phyloP scores from a whole-genome alignment of 2,888 invertebrate genomes.

The Suillia variegata region DNA sequence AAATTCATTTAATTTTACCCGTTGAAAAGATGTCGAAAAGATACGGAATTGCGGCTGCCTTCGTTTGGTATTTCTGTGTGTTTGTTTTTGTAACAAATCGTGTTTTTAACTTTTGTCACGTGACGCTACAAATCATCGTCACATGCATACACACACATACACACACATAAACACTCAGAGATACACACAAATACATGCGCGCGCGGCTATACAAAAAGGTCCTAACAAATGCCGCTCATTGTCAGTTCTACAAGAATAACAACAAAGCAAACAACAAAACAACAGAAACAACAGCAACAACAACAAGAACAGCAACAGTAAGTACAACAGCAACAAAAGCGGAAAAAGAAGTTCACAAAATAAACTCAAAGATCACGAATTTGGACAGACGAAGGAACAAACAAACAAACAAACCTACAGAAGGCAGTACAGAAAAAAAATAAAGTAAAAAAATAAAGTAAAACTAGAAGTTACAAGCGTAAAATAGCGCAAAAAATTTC shows the following conservation, averaged over 20 bases:
- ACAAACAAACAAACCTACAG: not conserved
- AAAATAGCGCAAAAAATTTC: conserved; percentile 44
- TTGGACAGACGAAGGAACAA: no score
- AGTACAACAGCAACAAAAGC: conserved; percentile 10
- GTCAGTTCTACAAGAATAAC: conserved; percentile 19
- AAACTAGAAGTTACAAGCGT: conserved; percentile 50
- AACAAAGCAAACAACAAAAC: not conserved
- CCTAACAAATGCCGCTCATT: conserved; percentile 28
- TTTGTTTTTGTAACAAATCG: conserved; percentile 40
- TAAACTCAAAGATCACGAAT: conserved; percentile 49
- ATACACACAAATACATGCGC: conserved; percentile 14
- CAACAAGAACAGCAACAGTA: conserved; percentile 6
- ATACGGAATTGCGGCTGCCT: no score
- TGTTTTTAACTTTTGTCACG: conserved; percentile 60
- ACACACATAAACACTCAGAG: not conserved
- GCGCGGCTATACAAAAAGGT: not conserved
- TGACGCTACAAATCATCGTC: conserved; percentile 60
- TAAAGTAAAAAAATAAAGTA: conserved; percentile 35
- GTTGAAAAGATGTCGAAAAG: no score
- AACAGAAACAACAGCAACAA: not conserved
- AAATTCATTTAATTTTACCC: no score
- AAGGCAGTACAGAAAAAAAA: not conserved
- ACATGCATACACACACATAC: conserved; percentile 42
- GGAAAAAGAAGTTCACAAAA: conserved; percentile 7
- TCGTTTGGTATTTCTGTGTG: no score